Conservation (phyloP, 2,113 vertebrate species). For the Puntigrus tetrazona region DNA sequence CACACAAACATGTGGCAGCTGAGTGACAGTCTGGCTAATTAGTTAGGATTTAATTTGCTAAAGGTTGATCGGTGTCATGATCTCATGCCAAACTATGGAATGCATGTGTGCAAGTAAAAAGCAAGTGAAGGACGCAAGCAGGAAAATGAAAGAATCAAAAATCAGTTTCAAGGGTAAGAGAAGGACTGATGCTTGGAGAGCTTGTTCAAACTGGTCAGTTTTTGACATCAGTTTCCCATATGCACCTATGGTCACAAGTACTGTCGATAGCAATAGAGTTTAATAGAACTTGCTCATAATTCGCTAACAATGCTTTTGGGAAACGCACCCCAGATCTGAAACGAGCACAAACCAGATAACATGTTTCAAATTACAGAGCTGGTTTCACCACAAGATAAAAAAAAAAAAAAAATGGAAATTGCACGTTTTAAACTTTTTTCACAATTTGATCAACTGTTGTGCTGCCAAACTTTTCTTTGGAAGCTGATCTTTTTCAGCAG, state of each 20-base stretch:
- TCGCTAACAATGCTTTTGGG: too few relatives aligned
- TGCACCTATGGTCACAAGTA: too few relatives aligned
- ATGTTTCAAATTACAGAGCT: neutral
- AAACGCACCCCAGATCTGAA: neutral
- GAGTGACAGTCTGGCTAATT: conserved; percentile 48
- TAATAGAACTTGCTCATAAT: too few relatives aligned
- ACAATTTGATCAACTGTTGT: too few relatives aligned
- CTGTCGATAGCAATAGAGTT: too few relatives aligned
- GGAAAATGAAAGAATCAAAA: neutral
- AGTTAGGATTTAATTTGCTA: conserved; percentile 42
- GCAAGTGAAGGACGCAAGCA: neutral
- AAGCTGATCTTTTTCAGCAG: too few relatives aligned
- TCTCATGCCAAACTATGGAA: conserved; percentile 18
- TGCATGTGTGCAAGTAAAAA: conserved; percentile 3
- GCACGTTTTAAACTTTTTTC: neutral
- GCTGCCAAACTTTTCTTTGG: too few relatives aligned
- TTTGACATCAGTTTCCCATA: neutral
- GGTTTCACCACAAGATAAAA: neutral
- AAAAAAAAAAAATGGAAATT: neutral
- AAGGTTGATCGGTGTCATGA: conserved; percentile 45
- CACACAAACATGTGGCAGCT: neutral
- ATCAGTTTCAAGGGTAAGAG: neutral
- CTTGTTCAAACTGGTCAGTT: neutral
- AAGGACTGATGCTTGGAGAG: neutral
- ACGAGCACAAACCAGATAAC: neutral